Percentiles rank a stretch among this genome's conserved stretches.
Evolutionary conservation across 2,797 vertebrate genomes (phyloP).

Genomic region (Malacoctenus gilli): DNA sequence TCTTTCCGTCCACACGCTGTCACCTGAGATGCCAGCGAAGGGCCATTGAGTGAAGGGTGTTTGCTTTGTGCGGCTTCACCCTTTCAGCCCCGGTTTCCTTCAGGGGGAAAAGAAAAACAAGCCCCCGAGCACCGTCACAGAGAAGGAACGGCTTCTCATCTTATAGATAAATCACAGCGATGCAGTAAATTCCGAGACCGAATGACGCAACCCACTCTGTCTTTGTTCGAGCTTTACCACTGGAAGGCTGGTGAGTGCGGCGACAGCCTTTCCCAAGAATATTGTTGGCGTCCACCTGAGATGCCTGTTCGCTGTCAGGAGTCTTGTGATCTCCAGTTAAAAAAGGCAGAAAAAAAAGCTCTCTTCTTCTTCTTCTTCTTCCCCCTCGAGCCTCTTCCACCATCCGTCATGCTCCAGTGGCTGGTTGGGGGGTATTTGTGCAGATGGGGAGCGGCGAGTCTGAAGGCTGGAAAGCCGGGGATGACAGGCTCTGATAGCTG

Average conservation of each 20-base stretch:
- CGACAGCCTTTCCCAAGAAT: conserved; percentile 15
- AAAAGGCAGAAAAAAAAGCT: not conserved
- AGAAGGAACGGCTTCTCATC: too few relatives aligned
- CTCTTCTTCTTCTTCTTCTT: not conserved
- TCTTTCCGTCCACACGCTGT: conserved; percentile 34
- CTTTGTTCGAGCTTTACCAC: not conserved
- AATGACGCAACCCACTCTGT: not conserved
- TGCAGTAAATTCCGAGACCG: not conserved
- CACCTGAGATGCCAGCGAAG: conserved; percentile 49
- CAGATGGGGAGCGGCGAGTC: conserved; percentile 41
- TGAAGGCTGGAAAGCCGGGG: conserved; percentile 37
- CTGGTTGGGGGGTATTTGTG: conserved; percentile 27
- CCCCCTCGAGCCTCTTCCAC: conserved; percentile 17
- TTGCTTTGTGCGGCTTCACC: conserved; percentile 12
- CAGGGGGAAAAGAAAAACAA: not conserved
- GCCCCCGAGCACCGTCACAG: not conserved
- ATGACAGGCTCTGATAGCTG: conserved; percentile 46
- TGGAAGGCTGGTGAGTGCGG: not conserved
- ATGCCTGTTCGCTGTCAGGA: conserved; percentile 16
- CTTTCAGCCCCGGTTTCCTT: not conserved
- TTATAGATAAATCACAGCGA: too few relatives aligned
- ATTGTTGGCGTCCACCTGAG: conserved; percentile 1
- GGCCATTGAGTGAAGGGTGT: conserved; percentile 22
- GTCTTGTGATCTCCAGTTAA: conserved; percentile 1
- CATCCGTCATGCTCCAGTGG: conserved; percentile 37